phyloP scores from a whole-genome alignment of 2,113 vertebrate species.

The Arvicanthis niloticus region DNA sequence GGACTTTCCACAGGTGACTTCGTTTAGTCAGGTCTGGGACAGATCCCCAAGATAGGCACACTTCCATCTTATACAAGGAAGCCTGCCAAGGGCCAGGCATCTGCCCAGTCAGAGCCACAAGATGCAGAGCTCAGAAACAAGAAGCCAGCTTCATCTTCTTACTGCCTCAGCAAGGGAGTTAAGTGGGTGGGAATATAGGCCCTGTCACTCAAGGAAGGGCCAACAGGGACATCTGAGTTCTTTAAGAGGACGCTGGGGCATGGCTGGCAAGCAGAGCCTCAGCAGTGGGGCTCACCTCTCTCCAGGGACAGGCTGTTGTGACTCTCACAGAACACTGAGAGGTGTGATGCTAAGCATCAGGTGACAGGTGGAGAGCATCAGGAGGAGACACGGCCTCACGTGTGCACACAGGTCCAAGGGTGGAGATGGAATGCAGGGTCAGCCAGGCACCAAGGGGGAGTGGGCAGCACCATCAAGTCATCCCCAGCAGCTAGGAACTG shows the following conservation, averaged over 20 bases:
- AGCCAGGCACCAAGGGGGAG: neutral
- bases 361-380: neutral
- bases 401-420: neutral
- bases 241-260: neutral
- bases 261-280: neutral
- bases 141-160: neutral
- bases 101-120: neutral
- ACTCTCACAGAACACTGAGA: slow-evolving; percentile 42
- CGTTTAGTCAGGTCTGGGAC: neutral
- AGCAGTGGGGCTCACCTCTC: neutral
- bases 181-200: too few relatives aligned
- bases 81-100: neutral
- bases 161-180: neutral
- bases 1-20: neutral
- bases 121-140: neutral
- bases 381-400: neutral
- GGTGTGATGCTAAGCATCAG: slow-evolving; percentile 16
- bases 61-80: neutral
- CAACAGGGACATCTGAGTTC: neutral
- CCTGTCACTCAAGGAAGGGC: neutral
- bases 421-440: neutral
- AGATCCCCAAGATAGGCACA: neutral
- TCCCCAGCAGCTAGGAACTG: neutral
- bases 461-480: neutral
- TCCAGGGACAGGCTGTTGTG: neutral